phyloP scores from a whole-genome alignment of 2,113 vertebrate genomes.

The Dendrocopos noguchii region DNA sequence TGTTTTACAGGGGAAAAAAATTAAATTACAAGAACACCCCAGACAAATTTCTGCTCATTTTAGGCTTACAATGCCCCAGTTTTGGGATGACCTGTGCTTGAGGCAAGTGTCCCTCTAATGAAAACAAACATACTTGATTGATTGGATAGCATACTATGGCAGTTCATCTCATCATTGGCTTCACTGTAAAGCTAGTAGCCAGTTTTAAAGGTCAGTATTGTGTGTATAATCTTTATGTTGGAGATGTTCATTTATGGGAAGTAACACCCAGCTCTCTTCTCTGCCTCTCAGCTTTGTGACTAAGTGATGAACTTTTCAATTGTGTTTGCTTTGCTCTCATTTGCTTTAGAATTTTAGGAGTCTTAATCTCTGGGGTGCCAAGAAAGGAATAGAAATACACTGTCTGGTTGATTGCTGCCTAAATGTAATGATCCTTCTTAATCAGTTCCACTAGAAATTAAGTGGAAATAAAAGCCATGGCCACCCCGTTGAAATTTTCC shows the following conservation, averaged over 20 bases:
- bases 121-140: background rate
- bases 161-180: conserved; percentile 43
- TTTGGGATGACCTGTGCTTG: background rate
- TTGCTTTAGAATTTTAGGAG: conserved; percentile 47
- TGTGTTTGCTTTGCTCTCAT: conserved; percentile 31
- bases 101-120: conserved; percentile 5
- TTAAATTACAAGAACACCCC: background rate
- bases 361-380: conserved; percentile 29
- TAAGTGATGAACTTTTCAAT: conserved; percentile 37
- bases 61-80: conserved; percentile 3
- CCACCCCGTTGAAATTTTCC: background rate
- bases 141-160: background rate
- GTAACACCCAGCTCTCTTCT: background rate
- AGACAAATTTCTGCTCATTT: background rate
- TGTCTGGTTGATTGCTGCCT: conserved; percentile 32
- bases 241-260: background rate
- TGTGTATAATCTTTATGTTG: conserved; percentile 13
- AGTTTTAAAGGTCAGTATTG: conserved; percentile 40
- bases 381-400: background rate
- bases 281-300: conserved; percentile 5
- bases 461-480: conserved; percentile 24
- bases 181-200: conserved; percentile 14
- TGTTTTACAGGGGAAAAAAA: background rate
- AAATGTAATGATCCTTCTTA: conserved; percentile 36
- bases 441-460: conserved; percentile 58